phyloP scores from a whole-genome alignment of 2,113 vertebrate genomes.

The Anas platyrhynchos region DNA sequence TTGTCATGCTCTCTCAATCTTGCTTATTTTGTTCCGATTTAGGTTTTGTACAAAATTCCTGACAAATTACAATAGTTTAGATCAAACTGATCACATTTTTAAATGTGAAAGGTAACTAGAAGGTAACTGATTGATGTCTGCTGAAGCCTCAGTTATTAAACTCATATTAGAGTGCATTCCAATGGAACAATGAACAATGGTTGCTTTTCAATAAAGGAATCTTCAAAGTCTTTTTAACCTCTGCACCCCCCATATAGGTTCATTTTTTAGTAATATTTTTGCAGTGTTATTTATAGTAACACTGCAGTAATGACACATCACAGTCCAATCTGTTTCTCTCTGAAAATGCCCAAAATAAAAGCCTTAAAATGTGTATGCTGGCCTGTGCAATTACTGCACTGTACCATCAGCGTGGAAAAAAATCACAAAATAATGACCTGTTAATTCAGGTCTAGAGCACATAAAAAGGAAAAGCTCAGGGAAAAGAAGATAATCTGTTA shows the following conservation, averaged over 20 bases:
- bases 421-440: conserved; percentile 54
- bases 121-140: neutral
- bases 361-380: conserved; percentile 13
- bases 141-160: conserved; percentile 20
- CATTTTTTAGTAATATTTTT: conserved; percentile 33
- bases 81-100: neutral
- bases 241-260: neutral
- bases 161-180: neutral
- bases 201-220: conserved; percentile 15
- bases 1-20: neutral
- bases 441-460: conserved; percentile 68
- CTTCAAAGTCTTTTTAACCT: neutral
- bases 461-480: conserved; percentile 59
- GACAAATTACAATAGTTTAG: neutral
- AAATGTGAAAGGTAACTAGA: conserved; percentile 20
- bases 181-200: neutral
- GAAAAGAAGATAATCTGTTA: conserved; percentile 72
- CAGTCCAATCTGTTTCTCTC: neutral
- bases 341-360: conserved; percentile 41
- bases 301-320: neutral
- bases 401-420: conserved; percentile 30
- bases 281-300: conserved; percentile 26
- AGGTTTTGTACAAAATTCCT: neutral
- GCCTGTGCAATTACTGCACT: conserved; percentile 12
- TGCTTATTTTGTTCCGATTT: neutral